Percentiles rank a stretch among this genome's conserved stretches.
Conservation (phyloP, 1,140 invertebrate genomes). For the Drosophila funebris region DNA sequence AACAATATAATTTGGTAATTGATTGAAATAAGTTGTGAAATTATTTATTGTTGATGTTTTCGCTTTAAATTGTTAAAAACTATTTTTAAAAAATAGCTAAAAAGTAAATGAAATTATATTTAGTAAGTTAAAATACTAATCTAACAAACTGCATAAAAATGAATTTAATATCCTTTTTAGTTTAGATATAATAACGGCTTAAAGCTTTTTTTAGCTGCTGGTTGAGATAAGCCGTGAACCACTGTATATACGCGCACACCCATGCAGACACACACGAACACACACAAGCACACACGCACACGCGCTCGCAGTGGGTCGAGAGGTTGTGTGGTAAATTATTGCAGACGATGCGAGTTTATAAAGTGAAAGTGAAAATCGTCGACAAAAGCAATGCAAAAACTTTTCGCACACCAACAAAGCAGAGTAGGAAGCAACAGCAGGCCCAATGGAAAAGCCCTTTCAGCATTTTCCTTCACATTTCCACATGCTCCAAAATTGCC, state of each 20-base stretch:
- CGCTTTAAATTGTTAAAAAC: no score
- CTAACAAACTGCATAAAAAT: no score
- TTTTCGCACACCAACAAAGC: slow-evolving; percentile 22
- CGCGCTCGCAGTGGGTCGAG: slow-evolving; percentile 5
- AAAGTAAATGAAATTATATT: no score
- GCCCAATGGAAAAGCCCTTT: neutral
- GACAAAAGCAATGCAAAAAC: slow-evolving; percentile 31
- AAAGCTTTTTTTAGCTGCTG: no score
- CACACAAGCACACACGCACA: slow-evolving; percentile 1
- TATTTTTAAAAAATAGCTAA: no score
- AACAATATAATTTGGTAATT: no score
- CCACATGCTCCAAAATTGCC: slow-evolving; percentile 7
- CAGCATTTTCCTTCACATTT: slow-evolving; percentile 11
- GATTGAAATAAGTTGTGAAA: no score
- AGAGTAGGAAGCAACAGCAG: neutral
- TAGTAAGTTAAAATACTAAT: no score
- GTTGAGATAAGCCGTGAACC: no score
- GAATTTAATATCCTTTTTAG: no score
- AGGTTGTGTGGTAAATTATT: slow-evolving; percentile 62
- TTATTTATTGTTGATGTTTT: no score
- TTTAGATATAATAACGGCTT: no score
- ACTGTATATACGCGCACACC: neutral
- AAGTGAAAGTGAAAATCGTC: slow-evolving; percentile 61
- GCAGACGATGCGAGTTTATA: slow-evolving; percentile 51
- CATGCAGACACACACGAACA: neutral